These are phyloP conservation scores for Geotrupes spiniger DNA, from an alignment of 2,888 invertebrate species.

Conservation along the genomic window DNA sequence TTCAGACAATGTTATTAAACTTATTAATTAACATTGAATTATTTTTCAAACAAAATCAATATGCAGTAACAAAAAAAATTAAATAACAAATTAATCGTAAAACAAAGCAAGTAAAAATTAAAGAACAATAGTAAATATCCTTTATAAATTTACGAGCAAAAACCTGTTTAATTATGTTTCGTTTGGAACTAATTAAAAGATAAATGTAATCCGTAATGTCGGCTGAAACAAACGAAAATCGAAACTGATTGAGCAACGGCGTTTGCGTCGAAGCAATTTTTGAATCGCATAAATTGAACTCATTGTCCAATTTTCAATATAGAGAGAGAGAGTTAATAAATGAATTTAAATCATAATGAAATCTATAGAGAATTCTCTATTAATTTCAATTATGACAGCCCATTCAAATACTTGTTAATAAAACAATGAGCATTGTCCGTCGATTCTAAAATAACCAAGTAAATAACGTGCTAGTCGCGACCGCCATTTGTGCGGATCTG, in stretches of 20 bases:
- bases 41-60: too few species aligned
- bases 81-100: too few species aligned
- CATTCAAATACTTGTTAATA: constrained; percentile 42
- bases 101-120: too few species aligned
- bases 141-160: too few species aligned
- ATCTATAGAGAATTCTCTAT: constrained; percentile 44
- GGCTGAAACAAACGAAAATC: too few species aligned
- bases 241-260: constrained; percentile 5
- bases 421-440: constrained; percentile 42
- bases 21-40: too few species aligned
- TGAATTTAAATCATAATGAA: constrained; percentile 36
- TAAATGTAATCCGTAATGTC: neutral
- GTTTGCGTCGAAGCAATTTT: constrained; percentile 16
- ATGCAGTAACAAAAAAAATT: too few species aligned
- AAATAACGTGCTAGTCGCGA: constrained; percentile 39
- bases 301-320: constrained; percentile 24
- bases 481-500: constrained; percentile 34
- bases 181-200: constrained; percentile 2
- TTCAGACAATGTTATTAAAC: too few species aligned
- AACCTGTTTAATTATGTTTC: neutral
- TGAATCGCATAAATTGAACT: constrained; percentile 22
- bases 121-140: too few species aligned
- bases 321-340: constrained; percentile 26
- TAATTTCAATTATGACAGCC: constrained; percentile 44
- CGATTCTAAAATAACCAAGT: constrained; percentile 41